Base-by-base conservation (phyloP, 2,797 vertebrate genomes). In the Characodon lateralis region DNA sequence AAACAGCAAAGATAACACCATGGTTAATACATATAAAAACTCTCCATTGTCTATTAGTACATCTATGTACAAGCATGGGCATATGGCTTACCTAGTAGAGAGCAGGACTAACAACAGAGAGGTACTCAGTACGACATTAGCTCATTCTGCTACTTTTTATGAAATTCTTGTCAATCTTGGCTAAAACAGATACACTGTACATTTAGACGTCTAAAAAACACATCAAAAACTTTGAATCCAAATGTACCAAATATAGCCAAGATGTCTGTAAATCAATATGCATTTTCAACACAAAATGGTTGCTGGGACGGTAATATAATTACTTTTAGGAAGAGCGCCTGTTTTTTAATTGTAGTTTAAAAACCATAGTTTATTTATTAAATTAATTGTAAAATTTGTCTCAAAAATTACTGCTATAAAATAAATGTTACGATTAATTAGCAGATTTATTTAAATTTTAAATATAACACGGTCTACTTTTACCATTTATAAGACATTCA, bases 401-500 rank as follows among this genome's bases (percentile, higher is more conserved):
- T 28, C 13, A 48, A 28, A 26, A 71, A 51, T 4, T 9, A 31
- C 0, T 5, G 1, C 3, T 65, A 8, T 24, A 59, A 70, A 61
- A 61, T 39, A 8, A 8, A 59, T n/a, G 31, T 24, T 35, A 14
- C 6, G 13, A 28, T 20, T 43, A 6, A 72, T 65, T 72, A 72
- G 18, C 31, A 65, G 18, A 51, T 24, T 20, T 77, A 31, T 81
- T 76, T 83, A 28, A 48, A 16, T 74, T 43, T 72, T 9, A 70
- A 55, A 24, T 12, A n/a, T 14, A 35, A 28, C 56, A 18, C 2
- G 61, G 46, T 18, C 12, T 2, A 71, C 18, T 78, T 81, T 80
- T 69, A 70, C 28, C 46, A 73, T 0, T 78, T 46, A 73, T 31
- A 48, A 48, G 9, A 35, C 63, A 79, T 72, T 86, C 71, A 78